Evolutionary conservation across 2,888 invertebrate species (phyloP).

Genomic region (Eretmocerus hayati): DNA sequence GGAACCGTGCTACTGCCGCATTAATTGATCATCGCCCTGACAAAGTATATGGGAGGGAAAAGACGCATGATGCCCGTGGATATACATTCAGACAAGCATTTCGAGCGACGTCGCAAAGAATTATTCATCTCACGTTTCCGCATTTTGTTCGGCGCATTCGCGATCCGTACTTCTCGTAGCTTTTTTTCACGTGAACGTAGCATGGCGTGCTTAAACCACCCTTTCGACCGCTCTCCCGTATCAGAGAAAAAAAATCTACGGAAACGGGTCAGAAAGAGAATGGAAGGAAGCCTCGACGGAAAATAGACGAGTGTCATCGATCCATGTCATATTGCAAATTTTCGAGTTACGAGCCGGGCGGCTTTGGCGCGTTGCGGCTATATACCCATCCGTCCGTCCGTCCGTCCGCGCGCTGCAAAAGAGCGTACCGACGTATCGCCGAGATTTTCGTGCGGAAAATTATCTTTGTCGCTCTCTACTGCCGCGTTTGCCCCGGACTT

Average conservation of each 20-base stretch:
- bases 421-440: neutral
- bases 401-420: too few relatives aligned
- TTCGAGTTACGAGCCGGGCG: slow-evolving; percentile 2
- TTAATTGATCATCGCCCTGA: too few relatives aligned
- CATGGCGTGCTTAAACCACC: too few relatives aligned
- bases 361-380: neutral
- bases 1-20: too few relatives aligned
- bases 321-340: slow-evolving; percentile 13
- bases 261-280: neutral
- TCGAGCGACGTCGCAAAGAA: neutral
- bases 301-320: slow-evolving; percentile 4
- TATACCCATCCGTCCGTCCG: too few relatives aligned
- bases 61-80: too few relatives aligned
- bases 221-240: neutral
- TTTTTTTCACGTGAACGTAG: neutral
- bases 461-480: slow-evolving; percentile 4
- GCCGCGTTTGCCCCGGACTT: too few relatives aligned
- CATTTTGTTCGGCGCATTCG: neutral
- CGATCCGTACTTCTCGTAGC: neutral
- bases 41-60: too few relatives aligned
- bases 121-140: neutral
- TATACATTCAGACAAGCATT: too few relatives aligned
- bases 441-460: neutral
- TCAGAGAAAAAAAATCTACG: neutral
- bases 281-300: neutral